Evolutionary conservation across 2,888 invertebrate genomes (phyloP).

Genomic region (Drosophila silvestris): DNA sequence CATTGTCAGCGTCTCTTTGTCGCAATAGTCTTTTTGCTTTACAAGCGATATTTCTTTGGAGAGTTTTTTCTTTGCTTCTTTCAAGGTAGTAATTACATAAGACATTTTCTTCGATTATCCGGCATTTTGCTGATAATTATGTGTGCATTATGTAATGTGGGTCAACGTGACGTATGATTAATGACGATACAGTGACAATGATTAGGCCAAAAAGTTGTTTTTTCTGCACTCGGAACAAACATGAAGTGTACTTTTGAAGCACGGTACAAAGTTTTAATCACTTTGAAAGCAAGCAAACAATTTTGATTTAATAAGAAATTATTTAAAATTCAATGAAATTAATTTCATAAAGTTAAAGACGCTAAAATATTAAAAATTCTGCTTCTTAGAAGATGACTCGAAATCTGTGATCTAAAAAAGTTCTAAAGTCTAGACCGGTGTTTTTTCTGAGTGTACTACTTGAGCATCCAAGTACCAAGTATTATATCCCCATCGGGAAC

Average conservation of each 20-base stretch:
- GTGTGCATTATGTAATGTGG: constrained; percentile 60
- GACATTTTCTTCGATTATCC: constrained; percentile 63
- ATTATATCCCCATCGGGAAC: not conserved
- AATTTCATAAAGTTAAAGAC: too few relatives aligned
- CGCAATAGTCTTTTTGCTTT: constrained; percentile 45
- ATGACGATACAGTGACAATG: constrained; percentile 54
- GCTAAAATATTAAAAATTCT: too few relatives aligned
- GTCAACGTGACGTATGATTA: constrained; percentile 74
- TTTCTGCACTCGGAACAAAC: not conserved
- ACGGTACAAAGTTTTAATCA: not conserved
- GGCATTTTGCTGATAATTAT: constrained; percentile 71
- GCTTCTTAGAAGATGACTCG: not conserved
- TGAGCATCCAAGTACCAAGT: not conserved
- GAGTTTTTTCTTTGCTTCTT: not conserved
- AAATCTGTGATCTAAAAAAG: too few relatives aligned
- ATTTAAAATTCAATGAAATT: too few relatives aligned
- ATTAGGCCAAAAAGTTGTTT: constrained; percentile 11
- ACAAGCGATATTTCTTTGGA: constrained; percentile 6
- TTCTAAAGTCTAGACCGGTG: too few relatives aligned
- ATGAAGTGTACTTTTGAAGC: not conserved
- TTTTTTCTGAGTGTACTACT: not conserved
- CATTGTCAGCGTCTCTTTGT: constrained; percentile 49
- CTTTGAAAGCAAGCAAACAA: not conserved
- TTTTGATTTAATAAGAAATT: too few relatives aligned
- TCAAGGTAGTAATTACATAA: constrained; percentile 69